A percentile compares a stretch with the other conserved stretches of the same genome.
These are phyloP conservation scores for Botia kubotai DNA, from an alignment of 2,797 vertebrate species.

Conservation along the genomic window DNA sequence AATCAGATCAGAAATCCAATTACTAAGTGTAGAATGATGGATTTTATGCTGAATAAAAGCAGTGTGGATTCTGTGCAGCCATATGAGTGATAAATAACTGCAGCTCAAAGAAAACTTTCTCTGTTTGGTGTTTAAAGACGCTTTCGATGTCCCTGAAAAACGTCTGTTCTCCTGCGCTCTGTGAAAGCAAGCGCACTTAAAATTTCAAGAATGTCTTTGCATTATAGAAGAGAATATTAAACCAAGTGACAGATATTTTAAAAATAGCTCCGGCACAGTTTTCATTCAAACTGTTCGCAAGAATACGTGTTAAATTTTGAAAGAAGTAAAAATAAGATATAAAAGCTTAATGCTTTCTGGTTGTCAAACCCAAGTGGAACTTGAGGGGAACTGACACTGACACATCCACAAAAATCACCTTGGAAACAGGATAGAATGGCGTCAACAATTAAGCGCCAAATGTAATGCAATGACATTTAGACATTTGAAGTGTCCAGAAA, in stretches of 20 bases:
- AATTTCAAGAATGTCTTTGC: neutral
- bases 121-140: conserved; percentile 30
- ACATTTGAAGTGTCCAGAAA: too few relatives aligned
- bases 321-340: too few relatives aligned
- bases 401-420: too few relatives aligned
- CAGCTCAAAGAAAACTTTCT: conserved; percentile 32
- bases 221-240: neutral
- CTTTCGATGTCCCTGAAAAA: conserved; percentile 9
- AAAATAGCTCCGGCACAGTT: too few relatives aligned
- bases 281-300: too few relatives aligned
- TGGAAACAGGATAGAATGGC: too few relatives aligned
- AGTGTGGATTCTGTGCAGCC: conserved; percentile 14
- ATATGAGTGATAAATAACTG: conserved; percentile 26
- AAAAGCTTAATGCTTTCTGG: too few relatives aligned
- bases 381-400: too few relatives aligned
- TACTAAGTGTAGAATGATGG: conserved; percentile 55
- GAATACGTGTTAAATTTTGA: too few relatives aligned
- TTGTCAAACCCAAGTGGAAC: too few relatives aligned
- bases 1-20: conserved; percentile 61
- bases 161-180: neutral
- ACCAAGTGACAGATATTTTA: neutral
- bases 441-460: too few relatives aligned
- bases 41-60: conserved; percentile 51
- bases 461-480: too few relatives aligned
- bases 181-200: neutral